Percentiles rank a stretch among this genome's conserved stretches.
phyloP scores from a whole-genome alignment of 2,888 invertebrate species.

The Bimastos eiseni region DNA sequence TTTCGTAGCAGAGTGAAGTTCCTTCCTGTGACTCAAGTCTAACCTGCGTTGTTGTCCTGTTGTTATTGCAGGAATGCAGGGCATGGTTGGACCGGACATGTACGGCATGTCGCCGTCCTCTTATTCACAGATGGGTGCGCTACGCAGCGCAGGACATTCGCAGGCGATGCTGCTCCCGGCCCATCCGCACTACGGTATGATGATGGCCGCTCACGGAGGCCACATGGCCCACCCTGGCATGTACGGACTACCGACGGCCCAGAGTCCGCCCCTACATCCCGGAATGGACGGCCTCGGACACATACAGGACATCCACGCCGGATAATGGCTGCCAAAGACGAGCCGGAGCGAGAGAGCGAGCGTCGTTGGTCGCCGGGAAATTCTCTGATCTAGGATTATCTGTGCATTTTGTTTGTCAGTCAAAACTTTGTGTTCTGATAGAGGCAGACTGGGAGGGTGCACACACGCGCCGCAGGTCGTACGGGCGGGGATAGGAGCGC shows the following conservation, averaged over 20 bases:
- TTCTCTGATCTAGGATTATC: constrained; percentile 26
- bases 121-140: constrained; percentile 63
- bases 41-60: background rate
- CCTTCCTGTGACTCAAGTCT: background rate
- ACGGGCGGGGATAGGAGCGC: background rate
- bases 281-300: constrained; percentile 57
- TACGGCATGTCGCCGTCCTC: constrained; percentile 58
- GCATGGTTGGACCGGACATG: constrained; percentile 54
- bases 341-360: background rate
- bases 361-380: background rate
- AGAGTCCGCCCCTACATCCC: constrained; percentile 62
- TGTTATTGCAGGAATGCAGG: constrained; percentile 38
- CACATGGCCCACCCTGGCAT: constrained; percentile 62
- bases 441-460: background rate
- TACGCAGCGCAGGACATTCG: constrained; percentile 63
- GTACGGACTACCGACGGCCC: constrained; percentile 57
- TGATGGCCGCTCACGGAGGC: constrained; percentile 59
- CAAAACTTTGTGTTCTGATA: constrained; percentile 17
- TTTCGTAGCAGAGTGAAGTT: too few species aligned
- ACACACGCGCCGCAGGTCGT: background rate
- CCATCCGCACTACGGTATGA: constrained; percentile 65
- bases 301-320: constrained; percentile 62
- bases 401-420: constrained; percentile 21
- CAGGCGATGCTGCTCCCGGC: constrained; percentile 65
- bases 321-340: constrained; percentile 37